Evolutionary conservation across 2,888 invertebrate genomes (phyloP), one percentile per base, ranked within the genome.

Genomic region (Pollenia griseotomentosa): DNA sequence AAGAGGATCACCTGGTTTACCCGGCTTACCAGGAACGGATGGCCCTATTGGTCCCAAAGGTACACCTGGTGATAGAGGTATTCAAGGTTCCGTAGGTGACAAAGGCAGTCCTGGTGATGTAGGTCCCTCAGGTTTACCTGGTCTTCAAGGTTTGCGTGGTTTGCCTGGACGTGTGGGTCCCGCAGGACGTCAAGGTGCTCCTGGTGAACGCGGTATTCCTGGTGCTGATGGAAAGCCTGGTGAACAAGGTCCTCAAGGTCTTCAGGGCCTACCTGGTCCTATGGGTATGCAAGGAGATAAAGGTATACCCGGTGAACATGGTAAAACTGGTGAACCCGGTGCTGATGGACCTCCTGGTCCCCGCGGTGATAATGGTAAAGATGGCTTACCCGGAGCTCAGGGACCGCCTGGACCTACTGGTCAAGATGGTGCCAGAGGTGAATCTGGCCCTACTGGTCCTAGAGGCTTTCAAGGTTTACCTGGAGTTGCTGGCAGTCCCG

Each of bases 201-300:
- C 95, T 61, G 97, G 97, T 40, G 96, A 96, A 91, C 94, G 96
- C 86, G 97, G 97, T 63, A 94, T 96, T 90, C 95, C 96, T 65
- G 98, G 98, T 11, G 96, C 97, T 81, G 97, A 98, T 93, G 98
- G 98, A 8, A 96, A 96, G 91, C 95, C 97, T 14, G 98, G 98
- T 40, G 97, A 97, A 90, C 96, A 96, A 90, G 98, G 98, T 61
- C 94, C 95, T 14, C 96, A 96, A 91, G 98, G 98, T 16, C 94
- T 96, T 23, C 96, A 96, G 93, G 98, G 98, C 48, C 94, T 96
- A 19, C 97, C 95, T 16, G 98, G 98, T 3, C 95, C 95, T 63
- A 94, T 95, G 74, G 98, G 98, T 16, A 94, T 95, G 1, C 94
- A 95, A 51, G 98, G 98, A 19, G 91, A 91, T 66, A 92, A 91